phyloP scores from a whole-genome alignment of 2,888 invertebrate genomes.

The Caenorhabditis imperialis region DNA sequence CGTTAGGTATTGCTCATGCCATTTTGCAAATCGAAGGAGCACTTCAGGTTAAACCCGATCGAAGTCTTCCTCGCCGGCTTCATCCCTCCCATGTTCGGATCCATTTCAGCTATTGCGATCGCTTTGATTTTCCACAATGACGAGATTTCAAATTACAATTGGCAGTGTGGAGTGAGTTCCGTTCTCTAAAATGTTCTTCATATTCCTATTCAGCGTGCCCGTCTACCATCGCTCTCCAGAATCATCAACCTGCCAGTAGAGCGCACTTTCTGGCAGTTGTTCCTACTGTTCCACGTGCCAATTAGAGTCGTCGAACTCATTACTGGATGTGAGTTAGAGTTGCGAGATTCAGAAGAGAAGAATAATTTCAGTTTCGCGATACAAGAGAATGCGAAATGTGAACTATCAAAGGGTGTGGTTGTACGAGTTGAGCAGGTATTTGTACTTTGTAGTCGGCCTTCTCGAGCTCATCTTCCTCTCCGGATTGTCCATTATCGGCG shows the following conservation, averaged over 20 bases:
- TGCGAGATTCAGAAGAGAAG: background rate
- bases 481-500: conserved; percentile 76
- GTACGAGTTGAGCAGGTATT: conserved; percentile 64
- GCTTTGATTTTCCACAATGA: conserved; percentile 76
- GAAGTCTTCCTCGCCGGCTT: conserved; percentile 75
- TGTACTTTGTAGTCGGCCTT: conserved; percentile 64
- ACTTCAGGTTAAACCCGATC: conserved; percentile 65
- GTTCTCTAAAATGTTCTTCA: background rate
- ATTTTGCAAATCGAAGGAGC: background rate
- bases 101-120: conserved; percentile 73
- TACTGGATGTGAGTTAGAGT: conserved; percentile 70
- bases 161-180: conserved; percentile 76
- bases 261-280: conserved; percentile 77
- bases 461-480: conserved; percentile 68
- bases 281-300: conserved; percentile 76
- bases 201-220: conserved; percentile 71
- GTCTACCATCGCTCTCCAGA: conserved; percentile 76
- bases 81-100: conserved; percentile 76
- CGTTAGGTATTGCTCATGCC: too few species aligned
- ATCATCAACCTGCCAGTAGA: conserved; percentile 78
- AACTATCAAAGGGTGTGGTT: conserved; percentile 71
- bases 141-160: conserved; percentile 77
- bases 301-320: conserved; percentile 74
- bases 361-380: conserved; percentile 71
- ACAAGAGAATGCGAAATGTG: conserved; percentile 73